These are phyloP conservation scores for rabbit (Oryctolagus cuniculus) DNA, from an alignment of 2,113 vertebrate genomes.

Conservation along the genomic window DNA sequence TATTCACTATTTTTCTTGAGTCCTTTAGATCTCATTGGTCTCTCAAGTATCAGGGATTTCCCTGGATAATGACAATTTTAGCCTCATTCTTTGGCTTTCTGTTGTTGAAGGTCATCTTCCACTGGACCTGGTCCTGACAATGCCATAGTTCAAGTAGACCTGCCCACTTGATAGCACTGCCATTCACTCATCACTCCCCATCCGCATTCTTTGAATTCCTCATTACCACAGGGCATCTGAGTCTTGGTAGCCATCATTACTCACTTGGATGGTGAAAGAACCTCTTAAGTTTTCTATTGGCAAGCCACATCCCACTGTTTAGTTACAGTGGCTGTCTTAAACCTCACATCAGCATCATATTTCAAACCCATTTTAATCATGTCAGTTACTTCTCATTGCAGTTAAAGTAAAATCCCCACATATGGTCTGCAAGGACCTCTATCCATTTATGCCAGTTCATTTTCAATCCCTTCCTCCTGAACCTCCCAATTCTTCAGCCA, in stretches of 20 bases:
- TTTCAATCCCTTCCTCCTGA: background rate
- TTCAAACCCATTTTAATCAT: background rate
- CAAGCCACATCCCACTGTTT: background rate
- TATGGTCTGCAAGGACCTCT: background rate
- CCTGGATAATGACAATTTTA: background rate
- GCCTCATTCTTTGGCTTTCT: background rate
- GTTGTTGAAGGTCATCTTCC: background rate
- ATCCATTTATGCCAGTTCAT: background rate
- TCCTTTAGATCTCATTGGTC: background rate
- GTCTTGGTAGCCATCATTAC: background rate
- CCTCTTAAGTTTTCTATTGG: background rate
- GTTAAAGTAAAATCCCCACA: background rate
- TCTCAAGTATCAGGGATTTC: background rate
- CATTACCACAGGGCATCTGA: background rate
- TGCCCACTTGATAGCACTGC: background rate
- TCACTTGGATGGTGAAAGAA: background rate
- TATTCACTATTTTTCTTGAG: background rate
- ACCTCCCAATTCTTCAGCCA: too few species aligned
- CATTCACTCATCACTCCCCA: background rate
- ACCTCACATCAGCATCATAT: background rate
- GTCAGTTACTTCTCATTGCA: background rate
- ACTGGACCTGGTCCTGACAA: background rate
- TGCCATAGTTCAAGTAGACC: background rate
- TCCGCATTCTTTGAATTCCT: background rate
- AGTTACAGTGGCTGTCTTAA: background rate